Base-by-base conservation (phyloP, 2,113 vertebrate species). In the Taxidea taxus region DNA sequence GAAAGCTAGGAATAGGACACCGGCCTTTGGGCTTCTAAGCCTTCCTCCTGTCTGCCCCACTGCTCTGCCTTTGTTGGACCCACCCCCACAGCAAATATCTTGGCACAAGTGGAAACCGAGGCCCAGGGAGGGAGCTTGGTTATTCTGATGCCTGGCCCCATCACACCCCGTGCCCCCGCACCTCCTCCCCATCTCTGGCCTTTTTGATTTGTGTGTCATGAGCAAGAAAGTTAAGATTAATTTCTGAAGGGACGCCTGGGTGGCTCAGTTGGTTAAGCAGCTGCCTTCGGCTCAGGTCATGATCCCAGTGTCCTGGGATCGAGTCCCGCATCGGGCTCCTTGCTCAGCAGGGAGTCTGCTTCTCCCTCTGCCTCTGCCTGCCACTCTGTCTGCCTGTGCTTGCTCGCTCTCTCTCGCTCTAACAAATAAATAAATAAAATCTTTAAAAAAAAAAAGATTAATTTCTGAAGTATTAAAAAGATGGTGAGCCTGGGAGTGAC, bases 131-230 rank as follows among this genome's bases (percentile, higher is more conserved):
- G 37, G 6, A 1, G 20, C 80, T 68, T 81, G 3, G 4, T 44
- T 51, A 39, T 87, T 39, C 39, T 51, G 8, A 21, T 0, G 1
- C 11, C 12, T 31, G 15, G 66, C 68, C 25, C 75, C 5, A 1
- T 44, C 11, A 1, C 0, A 0, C 5, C 16, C 14, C 1, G 0
- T 44, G 1, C 23, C 9, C n/a, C 39, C 9, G 14, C 54, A 1
- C 51, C 66, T 89, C 20, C 2, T 11, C 7, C 49, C 21, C 25
- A 4, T 34, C 66, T 34, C 51, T 44, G 37, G 51, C 42, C 31
- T 81, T 80, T 77, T 80, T 1, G n/a, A 72, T 80, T 60, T n/a
- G 37, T 70, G 23, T 84, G 29, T 58, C 78, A 9, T 0, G 31
- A 96, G 25, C 20, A 20, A 80, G 70, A 80, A 80, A 83, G 54